Evolutionary conservation across 2,888 invertebrate species (phyloP), one percentile per base, ranked within the genome.

Genomic region (Melanostoma mellinum): DNA sequence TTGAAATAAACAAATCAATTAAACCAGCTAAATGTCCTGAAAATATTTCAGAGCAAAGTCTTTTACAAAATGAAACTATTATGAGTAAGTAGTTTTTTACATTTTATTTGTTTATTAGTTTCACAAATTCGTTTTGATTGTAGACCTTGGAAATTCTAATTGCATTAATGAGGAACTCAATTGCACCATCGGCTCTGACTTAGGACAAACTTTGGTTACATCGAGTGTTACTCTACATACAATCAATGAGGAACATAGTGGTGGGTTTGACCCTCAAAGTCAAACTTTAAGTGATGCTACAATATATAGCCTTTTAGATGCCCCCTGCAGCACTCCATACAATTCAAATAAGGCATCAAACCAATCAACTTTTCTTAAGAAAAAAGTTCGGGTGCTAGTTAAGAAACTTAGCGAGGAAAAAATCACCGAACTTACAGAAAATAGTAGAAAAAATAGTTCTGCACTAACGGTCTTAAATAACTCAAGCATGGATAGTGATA

Each of bases 291-390:
- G 73, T 42, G 82, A 82, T 55, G 68, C 56, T 2, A 82, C 82
- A 9, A 63, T 82, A 5, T 58, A 82, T 20, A 73, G 73, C 50
- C 53, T 78, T 42, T 32, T 82, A 8, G 78, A 82, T 53, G 82
- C 82, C 20, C 82, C 82, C 6, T 82, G 82, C 38, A 82, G 82
- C 30, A 82, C 82, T 3, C 82, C 82, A 32, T 78, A 78, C 5
- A 56, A 74, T 10, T 20, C 4, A 3, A 44, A 50, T n/a, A 82
- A 69, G 6, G 4, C 6, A 1, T 0, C 20, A 20, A 52, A 53
- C 3, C 33, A 53, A 30, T n/a, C 68, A 30, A 58, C 5, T 10
- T 32, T 38, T 42, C 1, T 6, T 6, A 36, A 3, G 0, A 82
- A 73, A 36, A 6, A 69, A 40, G 46, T 78, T 6, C 73, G 82